Percentiles rank a stretch among this genome's conserved stretches.
Evolutionary conservation across 2,888 invertebrate genomes (phyloP).

Genomic region (Drosophila histrio): DNA sequence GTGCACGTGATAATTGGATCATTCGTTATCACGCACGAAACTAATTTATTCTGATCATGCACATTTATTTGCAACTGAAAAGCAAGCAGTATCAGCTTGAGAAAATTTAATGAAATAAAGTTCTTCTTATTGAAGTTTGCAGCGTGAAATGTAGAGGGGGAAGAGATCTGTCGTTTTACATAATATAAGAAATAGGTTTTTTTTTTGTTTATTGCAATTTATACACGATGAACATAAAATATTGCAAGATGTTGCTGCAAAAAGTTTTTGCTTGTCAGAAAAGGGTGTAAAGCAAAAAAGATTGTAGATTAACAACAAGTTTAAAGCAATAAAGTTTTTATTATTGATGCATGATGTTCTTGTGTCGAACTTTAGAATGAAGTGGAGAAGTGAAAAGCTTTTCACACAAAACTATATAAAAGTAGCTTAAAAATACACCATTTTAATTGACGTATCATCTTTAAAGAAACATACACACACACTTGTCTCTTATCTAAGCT

Average conservation of each 20-base stretch:
- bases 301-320: too few species aligned
- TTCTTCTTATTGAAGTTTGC: too few species aligned
- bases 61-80: background rate
- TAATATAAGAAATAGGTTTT: too few species aligned
- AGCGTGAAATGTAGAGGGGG: background rate
- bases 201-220: too few species aligned
- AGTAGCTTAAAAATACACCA: background rate
- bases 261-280: too few species aligned
- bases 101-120: too few species aligned
- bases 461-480: background rate
- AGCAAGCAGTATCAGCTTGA: background rate
- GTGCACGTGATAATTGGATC: constrained; percentile 31
- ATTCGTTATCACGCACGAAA: constrained; percentile 13
- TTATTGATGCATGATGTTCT: background rate
- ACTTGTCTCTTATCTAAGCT: constrained; percentile 30
- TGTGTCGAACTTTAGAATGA: background rate
- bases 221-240: too few species aligned
- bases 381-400: background rate
- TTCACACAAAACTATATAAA: background rate
- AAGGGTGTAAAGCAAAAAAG: too few species aligned
- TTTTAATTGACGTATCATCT: constrained; percentile 7
- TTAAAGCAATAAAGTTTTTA: too few species aligned
- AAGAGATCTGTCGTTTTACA: too few species aligned
- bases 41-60: background rate
- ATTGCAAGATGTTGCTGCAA: too few species aligned